A percentile compares a stretch with the other conserved stretches of the same genome.
Conservation (phyloP, 2,113 vertebrate species). For the Accipiter virgatus region DNA sequence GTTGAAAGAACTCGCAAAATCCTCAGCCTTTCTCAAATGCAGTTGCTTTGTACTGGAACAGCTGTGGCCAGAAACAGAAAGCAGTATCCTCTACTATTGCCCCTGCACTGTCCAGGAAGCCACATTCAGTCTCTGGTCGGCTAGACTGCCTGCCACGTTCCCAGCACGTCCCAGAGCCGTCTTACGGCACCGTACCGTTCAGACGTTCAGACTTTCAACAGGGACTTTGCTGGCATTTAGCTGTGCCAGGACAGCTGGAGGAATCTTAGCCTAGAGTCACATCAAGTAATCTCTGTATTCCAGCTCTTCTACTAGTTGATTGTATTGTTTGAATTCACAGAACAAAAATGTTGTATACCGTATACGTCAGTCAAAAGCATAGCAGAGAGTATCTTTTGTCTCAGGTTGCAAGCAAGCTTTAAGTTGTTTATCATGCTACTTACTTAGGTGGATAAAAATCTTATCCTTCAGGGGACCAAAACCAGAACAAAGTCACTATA, state of each 20-base stretch:
- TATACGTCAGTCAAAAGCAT: background rate
- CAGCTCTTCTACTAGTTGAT: background rate
- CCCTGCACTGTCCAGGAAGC: background rate
- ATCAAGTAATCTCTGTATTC: background rate
- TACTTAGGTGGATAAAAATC: background rate
- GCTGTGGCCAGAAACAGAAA: background rate
- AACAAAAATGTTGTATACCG: background rate
- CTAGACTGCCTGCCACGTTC: background rate
- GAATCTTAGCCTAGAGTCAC: background rate
- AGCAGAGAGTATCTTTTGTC: background rate
- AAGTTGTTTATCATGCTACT: background rate
- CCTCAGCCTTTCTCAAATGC: background rate
- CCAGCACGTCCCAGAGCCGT: background rate
- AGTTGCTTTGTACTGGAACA: background rate
- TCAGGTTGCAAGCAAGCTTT: background rate
- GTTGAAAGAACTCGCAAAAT: background rate
- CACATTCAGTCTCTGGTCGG: no score
- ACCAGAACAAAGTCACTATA: background rate
- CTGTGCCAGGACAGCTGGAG: background rate
- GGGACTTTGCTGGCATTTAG: background rate
- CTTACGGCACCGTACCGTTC: accelerated
- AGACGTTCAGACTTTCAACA: background rate
- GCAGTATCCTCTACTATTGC: background rate
- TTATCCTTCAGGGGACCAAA: background rate
- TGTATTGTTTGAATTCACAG: background rate